Conservation (phyloP, 1,140 invertebrate genomes). For the Zaprionus davidi region DNA sequence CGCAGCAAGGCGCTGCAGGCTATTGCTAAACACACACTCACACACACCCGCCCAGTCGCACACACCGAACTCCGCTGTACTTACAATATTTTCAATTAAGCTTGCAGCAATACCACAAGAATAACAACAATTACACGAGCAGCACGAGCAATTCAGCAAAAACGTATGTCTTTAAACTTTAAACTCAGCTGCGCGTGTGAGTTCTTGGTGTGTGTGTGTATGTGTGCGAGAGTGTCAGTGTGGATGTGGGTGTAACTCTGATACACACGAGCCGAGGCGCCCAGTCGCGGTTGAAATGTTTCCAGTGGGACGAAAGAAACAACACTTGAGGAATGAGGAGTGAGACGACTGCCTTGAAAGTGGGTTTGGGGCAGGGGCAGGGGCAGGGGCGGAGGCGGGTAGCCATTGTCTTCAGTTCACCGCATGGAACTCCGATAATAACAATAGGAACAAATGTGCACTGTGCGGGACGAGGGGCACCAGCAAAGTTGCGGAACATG, state of each 20-base stretch:
- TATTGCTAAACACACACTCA: constrained; percentile 66
- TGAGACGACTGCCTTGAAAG: background rate
- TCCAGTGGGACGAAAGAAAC: constrained; percentile 19
- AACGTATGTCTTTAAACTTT: constrained; percentile 8
- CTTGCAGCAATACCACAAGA: constrained; percentile 74
- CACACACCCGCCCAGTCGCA: constrained; percentile 47
- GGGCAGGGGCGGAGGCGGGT: background rate
- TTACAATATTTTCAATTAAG: constrained; percentile 82
- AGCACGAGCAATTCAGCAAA: constrained; percentile 22
- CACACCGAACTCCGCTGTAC: constrained; percentile 36
- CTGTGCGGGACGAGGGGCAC: constrained; percentile 12
- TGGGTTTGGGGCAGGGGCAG: background rate
- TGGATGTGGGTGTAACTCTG: background rate
- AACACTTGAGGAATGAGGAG: background rate
- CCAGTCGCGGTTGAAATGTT: constrained; percentile 38
- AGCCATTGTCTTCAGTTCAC: constrained; percentile 25
- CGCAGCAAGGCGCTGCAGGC: constrained; percentile 62
- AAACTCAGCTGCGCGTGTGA: constrained; percentile 29
- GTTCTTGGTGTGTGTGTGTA: constrained; percentile 6
- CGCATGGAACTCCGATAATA: constrained; percentile 27
- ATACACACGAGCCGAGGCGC: constrained; percentile 15
- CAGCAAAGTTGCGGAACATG: constrained; percentile 47
- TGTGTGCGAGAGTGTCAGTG: background rate
- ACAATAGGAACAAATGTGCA: constrained; percentile 25
- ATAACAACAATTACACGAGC: constrained; percentile 76